Evolutionary conservation across 2,888 invertebrate genomes (phyloP), one percentile per base, ranked within the genome.

Genomic region (Anticlea derivata): DNA sequence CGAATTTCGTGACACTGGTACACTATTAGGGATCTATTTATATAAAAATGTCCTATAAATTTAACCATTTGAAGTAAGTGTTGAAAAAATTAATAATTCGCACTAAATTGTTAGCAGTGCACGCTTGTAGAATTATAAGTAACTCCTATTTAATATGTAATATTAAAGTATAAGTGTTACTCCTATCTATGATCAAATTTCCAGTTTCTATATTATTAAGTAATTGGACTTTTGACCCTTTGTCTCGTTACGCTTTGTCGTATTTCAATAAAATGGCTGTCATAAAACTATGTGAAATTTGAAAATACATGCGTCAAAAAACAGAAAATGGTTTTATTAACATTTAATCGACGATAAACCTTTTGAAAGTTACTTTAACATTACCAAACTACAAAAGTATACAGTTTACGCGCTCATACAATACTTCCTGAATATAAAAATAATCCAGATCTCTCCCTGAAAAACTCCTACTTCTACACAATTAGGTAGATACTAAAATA

Each of bases 231-330:
- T 60, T 58, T 61, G 49, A 61, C 60, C 48, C 64, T 55, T 65
- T 52, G 55, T 69, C 67, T 53, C 73, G 70, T 77, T 75, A 69
- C 60, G 66, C 58, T 66, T 60, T 67, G 49, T 53, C 27, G 40
- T 39, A 37, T 70, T 31, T 20, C 31, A 41, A 66, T 75, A 69
- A 12, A 20, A 24, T 70, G 66, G 63, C 65, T 66, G 55, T 63
- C 61, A 68, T 22, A 61, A 65, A 68, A 70, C 65, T 31, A 50
- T 78, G 65, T 70, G 60, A 70, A 71, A n/a, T 59, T 61, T 60
- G 59, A 74, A 75, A 79, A 79, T 78, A 79, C 68, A 80, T 68
- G 67, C 61, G 63, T 70, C 27, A 67, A 56, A n/a, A 64, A 65
- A 58, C 43, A 48, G 40, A 30, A 24, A 17, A n/a, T 47, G 17